phyloP scores from a whole-genome alignment of 2,888 invertebrate genomes.

The Xestoiulus laeticollis region DNA sequence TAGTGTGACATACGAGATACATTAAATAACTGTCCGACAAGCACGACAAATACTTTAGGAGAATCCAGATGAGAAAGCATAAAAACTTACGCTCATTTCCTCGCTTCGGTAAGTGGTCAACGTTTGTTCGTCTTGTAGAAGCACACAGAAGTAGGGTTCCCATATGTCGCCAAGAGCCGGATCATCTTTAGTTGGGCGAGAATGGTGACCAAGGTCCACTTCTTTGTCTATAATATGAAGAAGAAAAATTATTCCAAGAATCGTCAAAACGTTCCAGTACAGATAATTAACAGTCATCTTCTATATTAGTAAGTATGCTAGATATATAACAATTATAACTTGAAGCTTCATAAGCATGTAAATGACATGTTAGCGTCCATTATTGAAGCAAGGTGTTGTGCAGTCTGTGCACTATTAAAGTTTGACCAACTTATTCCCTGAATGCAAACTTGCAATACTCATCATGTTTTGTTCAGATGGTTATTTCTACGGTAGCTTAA shows the following conservation, averaged over 20 bases:
- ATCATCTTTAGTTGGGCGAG: constrained; percentile 59
- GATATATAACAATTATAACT: too few relatives aligned
- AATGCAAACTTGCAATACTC: too few relatives aligned
- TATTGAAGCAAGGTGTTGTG: too few relatives aligned
- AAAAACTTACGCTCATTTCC: constrained; percentile 76
- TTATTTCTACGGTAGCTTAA: too few relatives aligned
- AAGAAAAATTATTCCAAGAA: background rate
- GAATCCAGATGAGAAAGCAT: background rate
- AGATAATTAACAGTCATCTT: too few relatives aligned
- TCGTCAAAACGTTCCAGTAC: too few relatives aligned
- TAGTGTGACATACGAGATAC: background rate
- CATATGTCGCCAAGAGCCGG: constrained; percentile 68
- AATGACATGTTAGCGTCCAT: too few relatives aligned
- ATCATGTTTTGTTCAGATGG: too few relatives aligned
- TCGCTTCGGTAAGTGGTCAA: constrained; percentile 81
- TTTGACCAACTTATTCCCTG: too few relatives aligned
- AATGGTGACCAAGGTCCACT: constrained; percentile 60
- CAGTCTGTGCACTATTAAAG: too few relatives aligned
- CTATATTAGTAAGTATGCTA: too few relatives aligned
- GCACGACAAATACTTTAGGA: background rate
- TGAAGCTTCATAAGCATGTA: too few relatives aligned
- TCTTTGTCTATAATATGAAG: constrained; percentile 60
- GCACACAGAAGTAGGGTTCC: constrained; percentile 83
- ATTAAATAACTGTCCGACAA: background rate
- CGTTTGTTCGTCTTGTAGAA: constrained; percentile 78